Evolutionary conservation across 2,888 invertebrate genomes (phyloP).

Genomic region (Torymus texanus): DNA sequence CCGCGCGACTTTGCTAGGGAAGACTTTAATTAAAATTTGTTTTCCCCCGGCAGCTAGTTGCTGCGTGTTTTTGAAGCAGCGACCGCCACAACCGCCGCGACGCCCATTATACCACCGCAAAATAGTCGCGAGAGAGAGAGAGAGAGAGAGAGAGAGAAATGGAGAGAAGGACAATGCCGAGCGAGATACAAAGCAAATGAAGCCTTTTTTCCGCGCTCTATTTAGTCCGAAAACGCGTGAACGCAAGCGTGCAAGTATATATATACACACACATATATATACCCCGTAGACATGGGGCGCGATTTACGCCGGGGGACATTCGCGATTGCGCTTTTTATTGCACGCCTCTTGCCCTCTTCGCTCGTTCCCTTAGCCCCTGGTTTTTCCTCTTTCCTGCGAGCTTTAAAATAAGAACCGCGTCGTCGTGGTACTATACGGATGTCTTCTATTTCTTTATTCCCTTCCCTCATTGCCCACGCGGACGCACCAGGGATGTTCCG

Average conservation of each 20-base stretch:
- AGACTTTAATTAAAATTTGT: slow-evolving; percentile 56
- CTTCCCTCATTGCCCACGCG: not conserved
- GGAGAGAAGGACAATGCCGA: not conserved
- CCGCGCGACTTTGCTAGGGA: slow-evolving; percentile 28
- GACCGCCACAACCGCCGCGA: not conserved
- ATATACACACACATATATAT: not conserved
- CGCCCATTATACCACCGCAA: slow-evolving; percentile 26
- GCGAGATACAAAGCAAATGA: slow-evolving; percentile 40
- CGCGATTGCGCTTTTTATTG: slow-evolving; percentile 50
- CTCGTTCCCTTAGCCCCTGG: slow-evolving; percentile 4
- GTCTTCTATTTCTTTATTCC: slow-evolving; percentile 26
- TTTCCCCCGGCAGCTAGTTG: slow-evolving; percentile 36
- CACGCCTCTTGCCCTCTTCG: not conserved
- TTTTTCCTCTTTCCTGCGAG: slow-evolving; percentile 2
- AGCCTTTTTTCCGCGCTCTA: slow-evolving; percentile 44
- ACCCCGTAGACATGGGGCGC: not conserved
- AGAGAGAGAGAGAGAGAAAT: slow-evolving; percentile 7
- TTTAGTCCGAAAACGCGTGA: slow-evolving; percentile 22
- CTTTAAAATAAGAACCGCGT: slow-evolving; percentile 25
- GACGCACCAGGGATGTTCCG: not conserved
- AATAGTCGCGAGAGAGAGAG: slow-evolving; percentile 29
- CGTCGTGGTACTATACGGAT: not conserved
- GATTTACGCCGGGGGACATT: slow-evolving; percentile 24
- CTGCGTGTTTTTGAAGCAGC: slow-evolving; percentile 43
- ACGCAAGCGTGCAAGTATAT: not conserved